Evolutionary conservation across 2,113 vertebrate species (phyloP).

Genomic region (Pollimyrus isidori): DNA sequence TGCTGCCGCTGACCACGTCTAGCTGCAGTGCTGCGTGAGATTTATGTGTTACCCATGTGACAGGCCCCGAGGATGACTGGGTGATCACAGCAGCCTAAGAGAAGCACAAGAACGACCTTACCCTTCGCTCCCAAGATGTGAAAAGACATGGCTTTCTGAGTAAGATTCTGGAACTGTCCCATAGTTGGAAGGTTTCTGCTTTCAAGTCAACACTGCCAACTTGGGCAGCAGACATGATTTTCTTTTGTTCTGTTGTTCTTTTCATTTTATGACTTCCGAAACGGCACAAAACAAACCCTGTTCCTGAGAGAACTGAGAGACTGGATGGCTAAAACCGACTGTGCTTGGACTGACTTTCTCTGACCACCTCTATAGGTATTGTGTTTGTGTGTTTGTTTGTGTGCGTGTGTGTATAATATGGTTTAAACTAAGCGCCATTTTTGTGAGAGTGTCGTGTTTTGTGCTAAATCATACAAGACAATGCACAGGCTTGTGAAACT

Average conservation of each 20-base stretch:
- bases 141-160: neutral
- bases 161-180: neutral
- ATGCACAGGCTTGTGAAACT: conserved; percentile 18
- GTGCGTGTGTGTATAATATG: conserved; percentile 12
- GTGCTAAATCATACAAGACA: conserved; percentile 15
- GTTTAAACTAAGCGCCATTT: conserved; percentile 16
- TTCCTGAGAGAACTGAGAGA: conserved; percentile 2
- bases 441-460: conserved; percentile 21
- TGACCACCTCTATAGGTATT: conserved; percentile 11
- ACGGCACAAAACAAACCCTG: conserved; percentile 9
- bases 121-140: neutral
- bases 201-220: conserved; percentile 9
- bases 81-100: neutral
- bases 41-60: neutral
- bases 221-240: neutral
- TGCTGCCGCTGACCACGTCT: neutral
- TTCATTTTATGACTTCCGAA: neutral
- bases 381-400: conserved; percentile 20
- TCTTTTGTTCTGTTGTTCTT: neutral
- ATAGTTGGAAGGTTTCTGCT: neutral
- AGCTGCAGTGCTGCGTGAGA: neutral
- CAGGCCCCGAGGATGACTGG: neutral
- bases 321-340: neutral
- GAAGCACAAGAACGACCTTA: conserved; percentile 12
- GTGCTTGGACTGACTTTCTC: conserved; percentile 4